These are phyloP conservation scores for Lordiphosa collinella DNA, from an alignment of 1,140 invertebrate genomes.

Conservation along the genomic window DNA sequence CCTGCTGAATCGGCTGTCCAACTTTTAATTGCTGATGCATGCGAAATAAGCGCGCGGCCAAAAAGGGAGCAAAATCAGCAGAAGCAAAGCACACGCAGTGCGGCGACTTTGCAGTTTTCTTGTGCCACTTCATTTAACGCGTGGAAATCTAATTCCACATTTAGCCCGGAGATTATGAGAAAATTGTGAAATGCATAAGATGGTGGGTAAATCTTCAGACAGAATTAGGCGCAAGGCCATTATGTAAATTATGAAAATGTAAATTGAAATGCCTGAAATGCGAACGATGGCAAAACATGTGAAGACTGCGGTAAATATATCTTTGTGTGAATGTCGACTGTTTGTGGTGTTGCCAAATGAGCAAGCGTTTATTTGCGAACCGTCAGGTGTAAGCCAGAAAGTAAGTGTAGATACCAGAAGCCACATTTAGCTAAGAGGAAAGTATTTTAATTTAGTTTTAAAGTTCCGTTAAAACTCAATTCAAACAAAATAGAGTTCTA, in stretches of 20 bases:
- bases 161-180: conserved; percentile 10
- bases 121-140: conserved; percentile 18
- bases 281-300: conserved; percentile 11
- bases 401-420: background rate
- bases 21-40: conserved; percentile 70
- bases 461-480: no score
- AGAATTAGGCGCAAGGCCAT: conserved; percentile 54
- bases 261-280: conserved; percentile 33
- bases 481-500: no score
- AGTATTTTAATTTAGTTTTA: no score
- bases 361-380: background rate
- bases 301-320: conserved; percentile 15
- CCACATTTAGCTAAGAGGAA: background rate
- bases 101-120: conserved; percentile 10
- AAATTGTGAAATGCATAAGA: conserved; percentile 7
- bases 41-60: conserved; percentile 18
- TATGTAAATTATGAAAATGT: conserved; percentile 65
- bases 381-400: no score
- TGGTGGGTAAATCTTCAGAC: background rate
- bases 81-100: background rate
- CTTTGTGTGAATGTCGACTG: no score
- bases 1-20: conserved; percentile 60
- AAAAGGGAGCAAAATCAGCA: background rate
- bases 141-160: conserved; percentile 49
- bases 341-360: background rate